A percentile compares a stretch with the other conserved stretches of the same genome.
These are phyloP conservation scores for Microcebus tavaratra DNA, from an alignment of 2,113 vertebrate genomes.

Conservation along the genomic window DNA sequence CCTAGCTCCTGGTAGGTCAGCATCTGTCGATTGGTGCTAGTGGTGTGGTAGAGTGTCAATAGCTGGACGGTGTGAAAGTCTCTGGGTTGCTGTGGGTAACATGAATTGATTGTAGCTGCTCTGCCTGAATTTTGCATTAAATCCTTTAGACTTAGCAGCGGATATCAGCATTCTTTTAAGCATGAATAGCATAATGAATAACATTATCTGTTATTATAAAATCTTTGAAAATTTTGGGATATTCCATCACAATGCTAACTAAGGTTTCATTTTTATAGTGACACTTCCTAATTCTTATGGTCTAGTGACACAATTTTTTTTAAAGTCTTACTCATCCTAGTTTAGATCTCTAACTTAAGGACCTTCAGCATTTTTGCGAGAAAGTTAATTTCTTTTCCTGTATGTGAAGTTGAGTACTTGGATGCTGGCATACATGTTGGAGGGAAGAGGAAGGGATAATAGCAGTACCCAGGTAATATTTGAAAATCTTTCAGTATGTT, in stretches of 20 bases:
- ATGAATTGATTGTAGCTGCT: not conserved
- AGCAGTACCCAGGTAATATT: not conserved
- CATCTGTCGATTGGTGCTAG: not conserved
- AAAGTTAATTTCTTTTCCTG: conserved; percentile 23
- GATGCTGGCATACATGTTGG: not conserved
- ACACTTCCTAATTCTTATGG: not conserved
- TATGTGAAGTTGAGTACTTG: conserved; percentile 45
- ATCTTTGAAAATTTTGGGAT: not conserved
- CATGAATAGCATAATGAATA: not conserved
- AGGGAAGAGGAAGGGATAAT: not conserved
- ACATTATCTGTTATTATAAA: not conserved
- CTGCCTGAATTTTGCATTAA: conserved; percentile 28
- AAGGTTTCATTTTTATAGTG: conserved; percentile 27
- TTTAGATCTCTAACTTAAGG: conserved; percentile 25
- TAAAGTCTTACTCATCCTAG: not conserved
- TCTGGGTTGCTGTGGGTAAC: not conserved
- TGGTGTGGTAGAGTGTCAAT: not conserved
- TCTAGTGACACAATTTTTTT: not conserved
- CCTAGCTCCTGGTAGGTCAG: conserved; percentile 13
- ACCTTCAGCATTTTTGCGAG: not conserved
- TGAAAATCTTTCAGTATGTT: conserved; percentile 5
- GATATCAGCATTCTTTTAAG: not conserved
- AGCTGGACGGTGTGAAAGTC: not conserved
- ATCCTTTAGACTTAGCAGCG: not conserved
- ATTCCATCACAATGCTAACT: not conserved